Evolutionary conservation across 2,797 vertebrate genomes (phyloP), one percentile per base, ranked within the genome.

Genomic region (Aeoliscus strigatus): DNA sequence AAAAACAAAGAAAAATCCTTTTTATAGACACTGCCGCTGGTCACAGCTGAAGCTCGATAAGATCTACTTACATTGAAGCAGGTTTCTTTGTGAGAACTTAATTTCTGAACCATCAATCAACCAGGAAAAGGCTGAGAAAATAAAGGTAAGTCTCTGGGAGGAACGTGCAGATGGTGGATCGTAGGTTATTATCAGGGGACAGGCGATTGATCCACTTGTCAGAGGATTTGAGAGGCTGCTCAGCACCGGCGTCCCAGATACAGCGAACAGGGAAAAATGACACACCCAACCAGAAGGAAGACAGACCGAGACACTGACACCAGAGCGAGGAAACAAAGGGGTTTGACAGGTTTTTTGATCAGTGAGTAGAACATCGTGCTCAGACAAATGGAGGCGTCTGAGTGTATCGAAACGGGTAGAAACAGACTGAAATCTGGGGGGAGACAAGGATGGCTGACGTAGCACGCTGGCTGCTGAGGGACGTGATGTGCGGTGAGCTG

Each of bases 41-140:
- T 76, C 82, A 77, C 69, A 75, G 79, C 86, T 82, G 87, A 86
- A 67, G 82, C 80, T 85, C 72, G 53, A 54, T 66, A 73, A 71
- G 6, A 18, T 82, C 80, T 82, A 73, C 68, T 50, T 54, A 75
- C 27, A 75, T 67, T 77, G 79, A 84, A 81, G 65, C 85, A 84
- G 85, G 89, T 83, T 79, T 84, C 87, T 87, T 63, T 35, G 62
- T 28, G 40, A 50, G 74, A 58, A 85, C 83, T 69, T 60, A 72
- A 75, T 82, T 82, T 80, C 7, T 60, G 54, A 70, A 79, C 81
- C 53, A 86, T 84, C 83, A 86, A 86, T 71, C 8, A 66, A 77
- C 61, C 56, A 39, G 14, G 27, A 18, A 17, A 14, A 60, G 47
- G 61, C 50, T 21, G 18, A 6, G 18, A 72, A 61, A 51, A 52